Conservation (phyloP, 2,888 invertebrate genomes). For the Chrysopilus asiliformis region DNA sequence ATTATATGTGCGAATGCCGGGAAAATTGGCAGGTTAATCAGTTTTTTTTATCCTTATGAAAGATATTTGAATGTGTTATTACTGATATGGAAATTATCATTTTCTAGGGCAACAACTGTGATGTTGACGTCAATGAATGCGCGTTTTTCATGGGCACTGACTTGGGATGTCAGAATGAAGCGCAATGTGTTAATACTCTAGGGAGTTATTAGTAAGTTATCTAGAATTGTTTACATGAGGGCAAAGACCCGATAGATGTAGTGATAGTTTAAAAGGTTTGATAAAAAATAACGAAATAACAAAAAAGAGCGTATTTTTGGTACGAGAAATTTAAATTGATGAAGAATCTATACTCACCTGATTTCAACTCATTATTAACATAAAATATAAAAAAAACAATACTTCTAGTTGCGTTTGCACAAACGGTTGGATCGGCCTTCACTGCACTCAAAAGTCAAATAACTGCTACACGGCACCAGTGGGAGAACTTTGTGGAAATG, state of each 20-base stretch:
- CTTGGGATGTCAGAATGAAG: conserved; percentile 83
- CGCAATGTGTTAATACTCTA: conserved; percentile 61
- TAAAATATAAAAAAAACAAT: too few species aligned
- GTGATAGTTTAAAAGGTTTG: too few species aligned
- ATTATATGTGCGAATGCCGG: conserved; percentile 62
- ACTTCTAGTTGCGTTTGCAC: conserved; percentile 56
- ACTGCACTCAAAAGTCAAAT: conserved; percentile 60
- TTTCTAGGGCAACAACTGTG: conserved; percentile 53
- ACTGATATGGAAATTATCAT: too few species aligned
- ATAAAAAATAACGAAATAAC: too few species aligned
- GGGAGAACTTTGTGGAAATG: conserved; percentile 74
- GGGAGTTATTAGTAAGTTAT: too few species aligned
- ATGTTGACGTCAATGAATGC: conserved; percentile 80
- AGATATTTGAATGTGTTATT: too few species aligned
- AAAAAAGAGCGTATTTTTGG: too few species aligned
- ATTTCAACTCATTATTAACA: too few species aligned
- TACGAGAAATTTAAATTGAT: too few species aligned
- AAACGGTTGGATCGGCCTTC: conserved; percentile 64
- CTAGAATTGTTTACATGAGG: too few species aligned
- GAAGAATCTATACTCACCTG: too few species aligned
- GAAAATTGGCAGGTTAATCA: conserved; percentile 45
- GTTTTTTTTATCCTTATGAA: background rate
- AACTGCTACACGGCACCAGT: conserved; percentile 57
- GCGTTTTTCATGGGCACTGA: conserved; percentile 62
- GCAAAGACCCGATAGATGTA: too few species aligned